A percentile compares a stretch with the other conserved stretches of the same genome.
These are phyloP conservation scores for Rhinella marina DNA, from an alignment of 2,797 vertebrate species.

Conservation along the genomic window DNA sequence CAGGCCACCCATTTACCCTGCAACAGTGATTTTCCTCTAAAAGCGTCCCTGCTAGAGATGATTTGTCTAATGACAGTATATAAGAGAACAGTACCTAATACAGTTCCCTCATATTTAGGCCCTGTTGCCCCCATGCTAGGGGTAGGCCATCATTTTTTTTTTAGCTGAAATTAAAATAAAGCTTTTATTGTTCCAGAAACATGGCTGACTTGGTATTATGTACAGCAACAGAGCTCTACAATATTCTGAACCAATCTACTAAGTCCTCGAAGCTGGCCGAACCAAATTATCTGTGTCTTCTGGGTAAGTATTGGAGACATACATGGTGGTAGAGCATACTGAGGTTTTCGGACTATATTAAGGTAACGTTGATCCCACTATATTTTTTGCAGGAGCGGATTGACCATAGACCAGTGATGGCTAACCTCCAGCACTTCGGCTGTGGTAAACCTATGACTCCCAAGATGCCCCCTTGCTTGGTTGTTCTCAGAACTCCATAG, in stretches of 20 bases:
- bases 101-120: background rate
- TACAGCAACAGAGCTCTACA: constrained; percentile 81
- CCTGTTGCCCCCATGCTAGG: background rate
- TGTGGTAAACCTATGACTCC: too few relatives aligned
- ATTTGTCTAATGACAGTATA: too few relatives aligned
- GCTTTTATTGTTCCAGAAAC: background rate
- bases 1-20: too few relatives aligned
- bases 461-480: too few relatives aligned
- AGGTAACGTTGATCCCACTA: too few relatives aligned
- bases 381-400: too few relatives aligned
- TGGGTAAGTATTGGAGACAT: constrained; percentile 76
- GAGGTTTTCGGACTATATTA: background rate
- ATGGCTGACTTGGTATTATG: constrained; percentile 78
- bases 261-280: constrained; percentile 78
- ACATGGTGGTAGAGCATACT: background rate
- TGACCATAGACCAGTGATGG: too few relatives aligned
- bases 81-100: background rate
- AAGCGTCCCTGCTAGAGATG: too few relatives aligned
- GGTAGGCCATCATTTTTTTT: background rate
- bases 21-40: too few relatives aligned
- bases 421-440: too few relatives aligned
- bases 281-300: constrained; percentile 82
- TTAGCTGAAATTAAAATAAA: background rate
- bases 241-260: constrained; percentile 81
- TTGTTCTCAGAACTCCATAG: too few relatives aligned